A percentile compares a stretch with the other conserved stretches of the same genome.
phyloP scores from a whole-genome alignment of 2,888 invertebrate genomes.

The Parelbella ahira region DNA sequence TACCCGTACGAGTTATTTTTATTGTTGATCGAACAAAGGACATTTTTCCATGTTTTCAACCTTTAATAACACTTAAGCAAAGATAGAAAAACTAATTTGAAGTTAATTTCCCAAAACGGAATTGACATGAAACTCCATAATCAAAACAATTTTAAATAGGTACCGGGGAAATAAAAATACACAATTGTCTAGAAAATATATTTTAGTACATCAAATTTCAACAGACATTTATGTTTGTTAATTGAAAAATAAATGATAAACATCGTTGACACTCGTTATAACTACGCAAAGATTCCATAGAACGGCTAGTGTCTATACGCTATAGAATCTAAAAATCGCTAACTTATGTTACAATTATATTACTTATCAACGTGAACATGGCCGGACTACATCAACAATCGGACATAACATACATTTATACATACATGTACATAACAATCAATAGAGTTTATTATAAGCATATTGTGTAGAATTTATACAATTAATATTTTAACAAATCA shows the following conservation, averaged over 20 bases:
- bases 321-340: constrained; percentile 30
- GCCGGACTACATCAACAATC: not conserved
- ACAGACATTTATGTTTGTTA: constrained; percentile 70
- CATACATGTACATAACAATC: constrained; percentile 8
- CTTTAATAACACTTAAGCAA: too few species aligned
- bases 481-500: too few species aligned
- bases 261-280: constrained; percentile 44
- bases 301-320: constrained; percentile 32
- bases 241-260: constrained; percentile 57
- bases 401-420: not conserved
- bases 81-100: too few species aligned
- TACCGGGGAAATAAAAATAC: constrained; percentile 37
- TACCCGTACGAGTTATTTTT: too few species aligned
- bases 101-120: too few species aligned
- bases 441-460: constrained; percentile 4
- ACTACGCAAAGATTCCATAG: constrained; percentile 42
- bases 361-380: constrained; percentile 9
- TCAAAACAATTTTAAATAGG: too few species aligned
- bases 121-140: too few species aligned
- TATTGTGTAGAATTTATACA: too few species aligned
- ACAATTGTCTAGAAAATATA: constrained; percentile 72
- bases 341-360: constrained; percentile 22
- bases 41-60: too few species aligned
- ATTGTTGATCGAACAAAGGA: too few species aligned
- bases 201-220: constrained; percentile 76